A percentile compares a stretch with the other conserved stretches of the same genome.
Evolutionary conservation across 2,888 invertebrate genomes (phyloP).

Genomic region (Ormyrus labotus): DNA sequence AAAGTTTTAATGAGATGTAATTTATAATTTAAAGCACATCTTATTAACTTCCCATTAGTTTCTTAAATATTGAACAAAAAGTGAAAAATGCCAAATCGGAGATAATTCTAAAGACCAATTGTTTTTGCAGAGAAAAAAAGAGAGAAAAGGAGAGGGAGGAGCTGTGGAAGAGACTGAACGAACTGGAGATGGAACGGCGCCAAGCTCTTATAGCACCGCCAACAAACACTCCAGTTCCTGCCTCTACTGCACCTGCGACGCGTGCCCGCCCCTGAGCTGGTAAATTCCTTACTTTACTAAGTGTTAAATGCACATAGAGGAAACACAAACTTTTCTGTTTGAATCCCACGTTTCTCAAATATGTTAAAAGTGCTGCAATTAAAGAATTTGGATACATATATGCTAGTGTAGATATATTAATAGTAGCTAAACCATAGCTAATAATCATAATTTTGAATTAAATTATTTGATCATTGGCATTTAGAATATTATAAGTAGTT

Average conservation of each 20-base stretch:
- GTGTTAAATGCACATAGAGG: constrained; percentile 48
- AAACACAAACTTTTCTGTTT: constrained; percentile 38
- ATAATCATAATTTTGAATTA: constrained; percentile 29
- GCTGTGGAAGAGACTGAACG: constrained; percentile 96
- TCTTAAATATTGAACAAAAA: too few species aligned
- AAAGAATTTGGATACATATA: constrained; percentile 48
- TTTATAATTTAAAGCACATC: too few species aligned
- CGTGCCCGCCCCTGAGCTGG: constrained; percentile 75
- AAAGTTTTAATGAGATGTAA: too few species aligned
- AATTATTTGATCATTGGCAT: constrained; percentile 43
- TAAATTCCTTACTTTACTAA: constrained; percentile 60
- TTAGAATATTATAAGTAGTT: constrained; percentile 20
- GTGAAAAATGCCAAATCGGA: background rate
- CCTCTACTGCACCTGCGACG: constrained; percentile 72
- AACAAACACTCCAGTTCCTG: constrained; percentile 73
- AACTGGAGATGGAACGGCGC: constrained; percentile 84
- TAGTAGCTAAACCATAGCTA: constrained; percentile 45
- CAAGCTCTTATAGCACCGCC: constrained; percentile 61
- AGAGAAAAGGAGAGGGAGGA: constrained; percentile 97
- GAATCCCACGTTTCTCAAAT: constrained; percentile 39
- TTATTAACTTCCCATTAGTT: too few species aligned
- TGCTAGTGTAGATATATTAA: constrained; percentile 52
- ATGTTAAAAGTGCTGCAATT: constrained; percentile 54
- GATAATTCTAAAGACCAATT: constrained; percentile 29
- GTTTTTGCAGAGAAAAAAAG: constrained; percentile 89